Evolutionary conservation across 2,113 vertebrate species (phyloP).

Genomic region (Ptilonorhynchus violaceus): DNA sequence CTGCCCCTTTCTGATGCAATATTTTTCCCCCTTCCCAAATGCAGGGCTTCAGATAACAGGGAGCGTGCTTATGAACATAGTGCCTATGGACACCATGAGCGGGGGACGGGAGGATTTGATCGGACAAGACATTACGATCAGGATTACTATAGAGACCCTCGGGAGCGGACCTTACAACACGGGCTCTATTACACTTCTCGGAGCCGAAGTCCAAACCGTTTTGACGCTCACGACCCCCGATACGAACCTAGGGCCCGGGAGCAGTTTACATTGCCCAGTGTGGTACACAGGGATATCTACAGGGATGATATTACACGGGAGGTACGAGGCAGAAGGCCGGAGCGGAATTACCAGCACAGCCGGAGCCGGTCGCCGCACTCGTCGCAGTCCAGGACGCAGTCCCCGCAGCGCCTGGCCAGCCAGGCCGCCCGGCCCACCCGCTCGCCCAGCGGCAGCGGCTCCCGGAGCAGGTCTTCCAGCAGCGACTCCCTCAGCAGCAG

Average conservation of each 20-base stretch:
- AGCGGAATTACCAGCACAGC: conserved; percentile 92
- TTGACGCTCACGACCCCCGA: conserved; percentile 92
- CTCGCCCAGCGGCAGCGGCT: conserved; percentile 91
- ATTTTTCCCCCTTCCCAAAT: conserved; percentile 77
- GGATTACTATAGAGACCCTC: conserved; percentile 95
- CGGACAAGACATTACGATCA: conserved; percentile 96
- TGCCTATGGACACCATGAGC: conserved; percentile 99
- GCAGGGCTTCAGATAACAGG: conserved; percentile 94
- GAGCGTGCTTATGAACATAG: conserved; percentile 97
- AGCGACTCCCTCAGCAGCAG: conserved; percentile 98
- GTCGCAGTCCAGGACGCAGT: conserved; percentile 91
- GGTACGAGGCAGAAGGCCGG: conserved; percentile 86
- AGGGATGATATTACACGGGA: conserved; percentile 87
- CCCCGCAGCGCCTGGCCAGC: conserved; percentile 89
- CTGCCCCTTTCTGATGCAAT: conserved; percentile 60
- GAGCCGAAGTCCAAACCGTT: conserved; percentile 94
- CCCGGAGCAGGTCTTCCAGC: conserved; percentile 92
- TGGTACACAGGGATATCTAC: conserved; percentile 97
- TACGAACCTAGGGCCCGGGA: conserved; percentile 91
- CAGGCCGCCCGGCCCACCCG: conserved; percentile 84
- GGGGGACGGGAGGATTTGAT: conserved; percentile 92
- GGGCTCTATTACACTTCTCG: conserved; percentile 93
- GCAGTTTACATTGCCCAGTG: conserved; percentile 92
- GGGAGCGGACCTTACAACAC: conserved; percentile 90
- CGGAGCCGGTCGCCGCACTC: conserved; percentile 94